These are phyloP conservation scores for Pituophis catenifer DNA, from an alignment of 2,113 vertebrate genomes.

Conservation along the genomic window DNA sequence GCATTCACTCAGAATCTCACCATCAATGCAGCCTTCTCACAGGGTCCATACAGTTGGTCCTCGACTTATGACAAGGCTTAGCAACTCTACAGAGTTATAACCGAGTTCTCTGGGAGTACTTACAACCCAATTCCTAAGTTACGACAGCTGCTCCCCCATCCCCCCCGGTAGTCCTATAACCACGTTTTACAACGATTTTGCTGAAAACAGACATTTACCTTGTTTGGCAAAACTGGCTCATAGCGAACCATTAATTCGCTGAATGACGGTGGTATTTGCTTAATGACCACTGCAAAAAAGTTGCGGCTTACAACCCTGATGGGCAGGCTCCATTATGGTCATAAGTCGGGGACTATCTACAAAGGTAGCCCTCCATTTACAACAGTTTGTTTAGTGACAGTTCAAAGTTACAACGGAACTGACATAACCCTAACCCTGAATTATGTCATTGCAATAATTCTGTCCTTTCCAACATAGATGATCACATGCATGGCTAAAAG, in stretches of 20 bases:
- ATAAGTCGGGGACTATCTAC: neutral
- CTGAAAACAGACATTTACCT: neutral
- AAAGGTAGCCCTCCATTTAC: no score
- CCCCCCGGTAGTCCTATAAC: neutral
- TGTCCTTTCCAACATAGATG: neutral
- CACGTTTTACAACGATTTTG: neutral
- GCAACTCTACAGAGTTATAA: neutral
- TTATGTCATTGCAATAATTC: neutral
- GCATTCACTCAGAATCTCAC: neutral
- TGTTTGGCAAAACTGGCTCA: neutral
- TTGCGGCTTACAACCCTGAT: neutral
- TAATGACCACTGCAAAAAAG: neutral
- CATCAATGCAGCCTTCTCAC: neutral
- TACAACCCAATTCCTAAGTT: neutral
- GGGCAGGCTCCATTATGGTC: neutral
- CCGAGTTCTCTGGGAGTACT: neutral
- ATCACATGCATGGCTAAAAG: neutral
- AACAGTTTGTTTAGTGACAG: no score
- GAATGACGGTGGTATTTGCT: neutral
- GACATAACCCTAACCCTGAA: neutral
- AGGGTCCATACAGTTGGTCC: neutral
- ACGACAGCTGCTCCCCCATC: neutral
- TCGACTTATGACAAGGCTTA: neutral
- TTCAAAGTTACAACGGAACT: no score
- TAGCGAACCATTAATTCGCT: neutral